Evolutionary conservation across 2,888 invertebrate genomes (phyloP).

Genomic region (Atrina japonica): DNA sequence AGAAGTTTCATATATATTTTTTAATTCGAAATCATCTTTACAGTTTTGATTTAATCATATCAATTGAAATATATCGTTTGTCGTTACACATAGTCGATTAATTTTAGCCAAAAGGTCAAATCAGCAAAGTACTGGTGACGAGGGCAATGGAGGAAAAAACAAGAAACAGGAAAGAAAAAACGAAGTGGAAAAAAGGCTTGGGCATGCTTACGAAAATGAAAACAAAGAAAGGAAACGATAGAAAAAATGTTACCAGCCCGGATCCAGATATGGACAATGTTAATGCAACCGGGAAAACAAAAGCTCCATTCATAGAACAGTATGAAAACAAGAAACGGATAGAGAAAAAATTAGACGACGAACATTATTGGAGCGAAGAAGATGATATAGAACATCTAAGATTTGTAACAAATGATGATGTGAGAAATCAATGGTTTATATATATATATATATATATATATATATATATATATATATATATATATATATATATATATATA

Average conservation of each 20-base stretch:
- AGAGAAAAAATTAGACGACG: conserved; percentile 58
- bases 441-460: too few species aligned
- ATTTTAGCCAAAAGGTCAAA: conserved; percentile 47
- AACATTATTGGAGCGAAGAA: conserved; percentile 58
- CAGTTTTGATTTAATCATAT: too few species aligned
- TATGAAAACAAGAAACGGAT: conserved; percentile 59
- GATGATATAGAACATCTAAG: conserved; percentile 9
- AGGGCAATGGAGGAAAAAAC: conserved; percentile 55
- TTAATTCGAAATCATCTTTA: too few species aligned
- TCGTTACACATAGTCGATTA: background rate
- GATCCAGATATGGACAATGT: conserved; percentile 6
- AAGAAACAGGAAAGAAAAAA: conserved; percentile 29
- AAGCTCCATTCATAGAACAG: conserved; percentile 54
- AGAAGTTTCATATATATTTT: too few species aligned
- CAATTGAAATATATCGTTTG: background rate
- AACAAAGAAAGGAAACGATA: conserved; percentile 19
- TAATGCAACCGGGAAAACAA: background rate
- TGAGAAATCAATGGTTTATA: background rate
- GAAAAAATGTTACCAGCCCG: conserved; percentile 11
- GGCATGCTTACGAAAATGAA: conserved; percentile 13
- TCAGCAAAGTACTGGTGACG: conserved; percentile 53
- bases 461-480: too few species aligned
- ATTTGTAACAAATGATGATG: conserved; percentile 26
- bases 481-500: too few species aligned
- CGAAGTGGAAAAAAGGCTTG: conserved; percentile 8